These are phyloP conservation scores for Drosophila nr. fundita DNA, from an alignment of 2,888 invertebrate genomes.

Conservation along the genomic window DNA sequence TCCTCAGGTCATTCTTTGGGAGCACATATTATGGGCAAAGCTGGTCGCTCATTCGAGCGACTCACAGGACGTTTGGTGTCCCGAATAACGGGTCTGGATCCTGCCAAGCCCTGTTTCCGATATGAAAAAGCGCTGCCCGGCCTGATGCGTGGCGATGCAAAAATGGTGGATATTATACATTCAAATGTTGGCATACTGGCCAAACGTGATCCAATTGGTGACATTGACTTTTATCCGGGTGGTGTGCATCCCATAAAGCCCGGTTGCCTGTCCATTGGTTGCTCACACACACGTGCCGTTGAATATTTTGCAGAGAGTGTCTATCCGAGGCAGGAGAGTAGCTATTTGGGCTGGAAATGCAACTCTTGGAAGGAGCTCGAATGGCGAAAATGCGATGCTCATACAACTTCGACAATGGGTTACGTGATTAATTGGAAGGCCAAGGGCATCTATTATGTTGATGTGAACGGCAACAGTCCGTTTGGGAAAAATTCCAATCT, in stretches of 20 bases:
- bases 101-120: slow-evolving; percentile 83
- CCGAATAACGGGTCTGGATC: slow-evolving; percentile 83
- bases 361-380: slow-evolving; percentile 67
- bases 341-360: slow-evolving; percentile 76
- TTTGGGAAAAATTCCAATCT: slow-evolving; percentile 62
- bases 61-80: slow-evolving; percentile 74
- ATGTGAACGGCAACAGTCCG: slow-evolving; percentile 72
- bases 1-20: slow-evolving; percentile 82
- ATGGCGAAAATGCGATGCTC: slow-evolving; percentile 56
- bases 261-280: slow-evolving; percentile 76
- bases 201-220: slow-evolving; percentile 78
- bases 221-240: slow-evolving; percentile 83
- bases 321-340: slow-evolving; percentile 75
- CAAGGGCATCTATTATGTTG: slow-evolving; percentile 80
- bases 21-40: slow-evolving; percentile 83
- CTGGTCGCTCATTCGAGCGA: slow-evolving; percentile 77
- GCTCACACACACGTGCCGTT: slow-evolving; percentile 81
- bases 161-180: slow-evolving; percentile 82
- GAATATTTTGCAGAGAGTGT: slow-evolving; percentile 81
- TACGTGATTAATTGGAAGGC: slow-evolving; percentile 60
- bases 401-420: slow-evolving; percentile 73
- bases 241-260: slow-evolving; percentile 78
- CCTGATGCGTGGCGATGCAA: slow-evolving; percentile 79
- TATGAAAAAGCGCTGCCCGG: slow-evolving; percentile 71
- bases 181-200: slow-evolving; percentile 81